Base-by-base conservation (phyloP, 2,113 vertebrate species). In the Siphamia tubifer region DNA sequence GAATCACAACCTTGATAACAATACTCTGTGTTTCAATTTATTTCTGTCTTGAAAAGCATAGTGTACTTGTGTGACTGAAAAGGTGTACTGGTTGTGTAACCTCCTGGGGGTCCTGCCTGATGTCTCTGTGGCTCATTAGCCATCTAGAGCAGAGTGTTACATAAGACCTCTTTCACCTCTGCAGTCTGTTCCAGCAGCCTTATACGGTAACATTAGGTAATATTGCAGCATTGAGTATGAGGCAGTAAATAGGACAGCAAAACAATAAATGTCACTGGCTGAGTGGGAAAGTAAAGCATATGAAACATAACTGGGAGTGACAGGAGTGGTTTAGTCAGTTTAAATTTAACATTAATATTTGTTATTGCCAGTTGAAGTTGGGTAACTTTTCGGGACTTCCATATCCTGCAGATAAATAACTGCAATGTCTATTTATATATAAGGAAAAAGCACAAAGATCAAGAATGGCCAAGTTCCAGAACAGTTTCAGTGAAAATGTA, bases 81-180 rank as follows among this genome's bases (percentile, higher is more conserved):
- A 44, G 27, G n/a, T 19, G 34, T 43, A 31, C 42, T 68, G 53
- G 63, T 85, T 82, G 71, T 77, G 71, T 85, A 70, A 84, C 60
- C 36, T 78, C 47, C 34, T 44, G 34, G 54, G 65, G 53, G 52
- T 48, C 34, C 27, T 17, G 56, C 42, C 61, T 61, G 52, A 44
- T 45, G 40, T 66, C 61, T 69, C 71, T 74, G 82, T 86, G 74
- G 60, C 81, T 86, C 62, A 82, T 85, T 82, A 82, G 65, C 74
- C 61, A 68, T 68, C 38, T 16, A 63, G 48, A 68, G 64, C 54
- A 48, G 44, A 44, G 27, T 31, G 51, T 85, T 82, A 58, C 31
- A 49, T 69, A 68, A 79, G 68, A 56, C 54, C 47, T 17, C 44
- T 60, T 60, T 74, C 49, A 69, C 65, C 53, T 51, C 34, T 28